Percentiles rank a stretch among this genome's conserved stretches.
phyloP scores from a whole-genome alignment of 2,797 vertebrate species.

The Parambassis ranga region DNA sequence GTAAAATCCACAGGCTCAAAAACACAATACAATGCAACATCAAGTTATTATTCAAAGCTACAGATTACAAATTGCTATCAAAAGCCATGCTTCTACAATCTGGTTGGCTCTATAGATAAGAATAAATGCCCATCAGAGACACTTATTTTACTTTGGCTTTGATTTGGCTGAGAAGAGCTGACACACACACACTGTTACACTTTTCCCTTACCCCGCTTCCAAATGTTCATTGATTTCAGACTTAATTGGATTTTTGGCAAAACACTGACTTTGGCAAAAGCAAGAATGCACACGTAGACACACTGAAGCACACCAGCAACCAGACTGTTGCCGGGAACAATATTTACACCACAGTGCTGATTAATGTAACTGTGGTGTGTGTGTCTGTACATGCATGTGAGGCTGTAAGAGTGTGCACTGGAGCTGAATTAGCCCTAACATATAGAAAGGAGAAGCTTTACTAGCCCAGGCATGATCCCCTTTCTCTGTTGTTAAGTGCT shows the following conservation, averaged over 20 bases:
- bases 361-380: not conserved
- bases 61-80: not conserved
- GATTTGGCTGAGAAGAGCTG: slow-evolving; percentile 15
- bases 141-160: slow-evolving; percentile 20
- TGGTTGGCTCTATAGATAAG: not conserved
- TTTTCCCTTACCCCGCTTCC: slow-evolving; percentile 18
- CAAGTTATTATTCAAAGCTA: not conserved
- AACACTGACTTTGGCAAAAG: slow-evolving; percentile 43
- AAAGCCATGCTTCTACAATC: not conserved
- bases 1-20: no score
- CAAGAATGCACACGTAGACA: slow-evolving; percentile 5
- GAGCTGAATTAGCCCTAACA: no score
- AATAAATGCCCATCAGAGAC: slow-evolving; percentile 3
- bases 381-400: not conserved
- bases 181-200: slow-evolving; percentile 26
- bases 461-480: no score
- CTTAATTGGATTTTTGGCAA: slow-evolving; percentile 63
- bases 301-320: slow-evolving; percentile 5
- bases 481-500: no score
- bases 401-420: no score
- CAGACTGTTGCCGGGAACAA: slow-evolving; percentile 11
- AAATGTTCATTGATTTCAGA: slow-evolving; percentile 54
- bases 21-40: not conserved
- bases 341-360: slow-evolving; percentile 25
- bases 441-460: no score